phyloP scores from a whole-genome alignment of 2,113 vertebrate genomes.

The Anolis carolinensis region DNA sequence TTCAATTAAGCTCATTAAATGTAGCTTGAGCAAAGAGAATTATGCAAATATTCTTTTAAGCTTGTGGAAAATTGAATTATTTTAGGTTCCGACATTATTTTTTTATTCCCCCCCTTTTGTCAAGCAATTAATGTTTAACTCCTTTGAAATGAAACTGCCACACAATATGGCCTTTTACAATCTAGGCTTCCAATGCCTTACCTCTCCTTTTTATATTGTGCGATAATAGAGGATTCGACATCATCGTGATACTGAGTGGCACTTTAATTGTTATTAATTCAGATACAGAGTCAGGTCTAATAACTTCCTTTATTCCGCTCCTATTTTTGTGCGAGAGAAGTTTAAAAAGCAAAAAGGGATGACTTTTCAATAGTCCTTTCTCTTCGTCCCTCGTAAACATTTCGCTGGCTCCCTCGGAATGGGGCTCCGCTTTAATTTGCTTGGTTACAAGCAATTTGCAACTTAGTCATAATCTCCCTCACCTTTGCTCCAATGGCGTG shows the following conservation, averaged over 20 bases:
- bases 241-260: constrained; percentile 36
- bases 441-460: constrained; percentile 51
- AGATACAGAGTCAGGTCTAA: constrained; percentile 46
- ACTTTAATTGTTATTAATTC: constrained; percentile 66
- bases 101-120: constrained; percentile 74
- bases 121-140: constrained; percentile 79
- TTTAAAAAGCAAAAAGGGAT: constrained; percentile 5
- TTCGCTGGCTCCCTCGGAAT: constrained; percentile 46
- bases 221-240: constrained; percentile 59
- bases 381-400: constrained; percentile 9
- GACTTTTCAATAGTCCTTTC: background rate
- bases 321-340: constrained; percentile 18
- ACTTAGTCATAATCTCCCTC: constrained; percentile 61
- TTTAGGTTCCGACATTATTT: constrained; percentile 71
- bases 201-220: constrained; percentile 69
- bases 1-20: constrained; percentile 23
- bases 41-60: constrained; percentile 65
- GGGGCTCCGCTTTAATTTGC: constrained; percentile 40
- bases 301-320: constrained; percentile 49
- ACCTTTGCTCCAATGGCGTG: constrained; percentile 66
- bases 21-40: constrained; percentile 39
- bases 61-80: constrained; percentile 70
- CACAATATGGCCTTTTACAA: constrained; percentile 69
- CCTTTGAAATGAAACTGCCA: constrained; percentile 76
- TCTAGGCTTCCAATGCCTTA: constrained; percentile 69